Evolutionary conservation across 2,113 vertebrate species (phyloP).

Genomic region (Neotoma lepida): DNA sequence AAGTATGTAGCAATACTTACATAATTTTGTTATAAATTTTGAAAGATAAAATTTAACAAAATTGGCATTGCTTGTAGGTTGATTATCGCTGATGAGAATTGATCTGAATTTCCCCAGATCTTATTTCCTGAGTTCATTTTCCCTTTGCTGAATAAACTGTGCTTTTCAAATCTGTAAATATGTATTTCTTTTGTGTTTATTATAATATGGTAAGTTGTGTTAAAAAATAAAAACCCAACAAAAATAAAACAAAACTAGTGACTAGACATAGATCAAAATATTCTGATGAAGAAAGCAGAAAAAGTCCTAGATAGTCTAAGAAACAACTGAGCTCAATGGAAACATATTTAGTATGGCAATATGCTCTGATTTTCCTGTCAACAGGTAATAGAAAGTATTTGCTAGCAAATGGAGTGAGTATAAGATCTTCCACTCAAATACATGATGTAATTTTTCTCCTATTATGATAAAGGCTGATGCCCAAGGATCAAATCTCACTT

Average conservation of each 20-base stretch:
- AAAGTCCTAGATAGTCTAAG: neutral
- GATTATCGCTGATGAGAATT: neutral
- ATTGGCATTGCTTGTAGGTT: neutral
- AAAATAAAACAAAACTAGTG: conserved; percentile 24
- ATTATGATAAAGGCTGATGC: neutral
- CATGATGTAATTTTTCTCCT: neutral
- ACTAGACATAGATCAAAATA: conserved; percentile 12
- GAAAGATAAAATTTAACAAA: conserved; percentile 17
- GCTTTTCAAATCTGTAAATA: neutral
- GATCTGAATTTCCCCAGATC: neutral
- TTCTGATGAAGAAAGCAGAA: neutral
- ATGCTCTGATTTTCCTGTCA: neutral
- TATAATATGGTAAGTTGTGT: neutral
- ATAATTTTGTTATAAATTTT: neutral
- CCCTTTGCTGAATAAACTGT: conserved; percentile 32
- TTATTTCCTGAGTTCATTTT: conserved; percentile 46
- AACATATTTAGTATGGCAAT: neutral
- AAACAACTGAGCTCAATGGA: neutral
- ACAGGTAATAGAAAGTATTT: neutral
- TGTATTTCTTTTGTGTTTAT: neutral
- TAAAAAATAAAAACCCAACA: neutral
- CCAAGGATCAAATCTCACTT: neutral
- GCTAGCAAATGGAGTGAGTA: neutral
- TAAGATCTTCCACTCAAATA: neutral
- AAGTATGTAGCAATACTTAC: conserved; percentile 7